Conservation (phyloP, 2,797 vertebrate genomes). For the Lates japonicus region DNA sequence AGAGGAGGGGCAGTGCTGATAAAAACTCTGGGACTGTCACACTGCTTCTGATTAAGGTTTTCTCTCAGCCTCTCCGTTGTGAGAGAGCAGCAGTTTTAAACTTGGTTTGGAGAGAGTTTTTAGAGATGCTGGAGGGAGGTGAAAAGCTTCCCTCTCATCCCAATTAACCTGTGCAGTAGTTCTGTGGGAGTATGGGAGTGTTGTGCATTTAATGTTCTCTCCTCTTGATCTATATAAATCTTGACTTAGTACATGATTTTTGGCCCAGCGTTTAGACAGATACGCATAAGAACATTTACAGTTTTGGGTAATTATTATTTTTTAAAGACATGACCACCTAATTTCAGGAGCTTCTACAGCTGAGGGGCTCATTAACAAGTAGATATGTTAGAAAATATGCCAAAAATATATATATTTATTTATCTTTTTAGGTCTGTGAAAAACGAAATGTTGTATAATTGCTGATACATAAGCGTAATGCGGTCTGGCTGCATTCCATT, state of each 20-base stretch:
- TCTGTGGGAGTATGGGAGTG: not conserved
- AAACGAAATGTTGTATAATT: constrained; percentile 14
- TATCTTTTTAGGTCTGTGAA: not conserved
- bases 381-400: constrained; percentile 5
- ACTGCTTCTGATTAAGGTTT: constrained; percentile 71
- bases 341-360: not conserved
- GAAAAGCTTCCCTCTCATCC: constrained; percentile 29
- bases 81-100: constrained; percentile 58
- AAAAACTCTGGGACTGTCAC: constrained; percentile 69
- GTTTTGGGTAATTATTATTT: not conserved
- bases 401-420: not conserved
- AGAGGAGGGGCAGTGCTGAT: constrained; percentile 68
- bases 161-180: constrained; percentile 41
- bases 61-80: constrained; percentile 39
- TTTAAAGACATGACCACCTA: not conserved
- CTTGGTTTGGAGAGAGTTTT: constrained; percentile 46
- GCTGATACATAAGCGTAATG: constrained; percentile 5
- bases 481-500: constrained; percentile 17
- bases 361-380: constrained; percentile 9
- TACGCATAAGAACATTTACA: not conserved
- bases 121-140: constrained; percentile 25
- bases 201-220: constrained; percentile 9
- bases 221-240: not conserved
- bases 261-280: not conserved
- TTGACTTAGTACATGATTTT: not conserved